Evolutionary conservation across 2,888 invertebrate species (phyloP).

Genomic region (Villa cingulata): DNA sequence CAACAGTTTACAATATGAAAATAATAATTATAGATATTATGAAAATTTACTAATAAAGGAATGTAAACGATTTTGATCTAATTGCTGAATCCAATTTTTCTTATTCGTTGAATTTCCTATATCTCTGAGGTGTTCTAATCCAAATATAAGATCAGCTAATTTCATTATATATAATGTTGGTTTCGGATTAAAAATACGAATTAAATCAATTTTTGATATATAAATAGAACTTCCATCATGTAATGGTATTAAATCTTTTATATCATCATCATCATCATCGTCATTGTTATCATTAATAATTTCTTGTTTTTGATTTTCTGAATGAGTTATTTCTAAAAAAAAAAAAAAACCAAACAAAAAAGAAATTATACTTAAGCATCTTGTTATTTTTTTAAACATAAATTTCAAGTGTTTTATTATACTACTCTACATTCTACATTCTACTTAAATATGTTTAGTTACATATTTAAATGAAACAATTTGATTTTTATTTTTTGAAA

Average conservation of each 20-base stretch:
- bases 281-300: neutral
- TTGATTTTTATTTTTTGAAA: no score
- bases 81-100: slow-evolving; percentile 17
- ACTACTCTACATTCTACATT: no score
- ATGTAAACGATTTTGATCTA: slow-evolving; percentile 23
- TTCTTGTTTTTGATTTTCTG: no score
- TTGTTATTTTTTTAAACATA: no score
- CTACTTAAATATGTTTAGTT: no score
- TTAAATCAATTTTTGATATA: slow-evolving; percentile 28
- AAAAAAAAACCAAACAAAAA: neutral
- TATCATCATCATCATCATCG: neutral
- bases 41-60: slow-evolving; percentile 29
- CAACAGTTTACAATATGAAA: no score
- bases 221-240: slow-evolving; percentile 30
- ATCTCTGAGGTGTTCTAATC: slow-evolving; percentile 21
- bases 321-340: no score
- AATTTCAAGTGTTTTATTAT: no score
- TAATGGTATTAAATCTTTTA: slow-evolving; percentile 23
- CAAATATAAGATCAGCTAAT: slow-evolving; percentile 30
- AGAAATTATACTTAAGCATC: no score
- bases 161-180: slow-evolving; percentile 31
- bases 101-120: slow-evolving; percentile 20
- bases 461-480: no score
- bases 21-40: neutral
- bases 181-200: slow-evolving; percentile 27